Conservation (phyloP, 2,888 invertebrate species). For the Andrena dorsata region DNA sequence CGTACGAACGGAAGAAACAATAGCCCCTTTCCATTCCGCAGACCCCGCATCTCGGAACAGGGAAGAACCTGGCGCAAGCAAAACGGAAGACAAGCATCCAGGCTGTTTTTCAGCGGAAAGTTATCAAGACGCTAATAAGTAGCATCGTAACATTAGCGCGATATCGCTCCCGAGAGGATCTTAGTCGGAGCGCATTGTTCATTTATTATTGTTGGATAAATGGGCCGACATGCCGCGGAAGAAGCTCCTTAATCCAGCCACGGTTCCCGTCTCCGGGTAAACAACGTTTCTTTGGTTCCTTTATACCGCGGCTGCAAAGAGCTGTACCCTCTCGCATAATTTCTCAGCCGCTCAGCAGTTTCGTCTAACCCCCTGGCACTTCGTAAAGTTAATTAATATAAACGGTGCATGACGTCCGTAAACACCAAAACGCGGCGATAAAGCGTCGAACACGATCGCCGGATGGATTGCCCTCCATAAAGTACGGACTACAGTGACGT, state of each 20-base stretch:
- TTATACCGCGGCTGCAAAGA: neutral
- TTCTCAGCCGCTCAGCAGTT: slow-evolving; percentile 10
- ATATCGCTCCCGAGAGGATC: slow-evolving; percentile 30
- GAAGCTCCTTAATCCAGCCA: slow-evolving; percentile 33
- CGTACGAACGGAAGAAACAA: neutral
- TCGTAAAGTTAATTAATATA: slow-evolving; percentile 58
- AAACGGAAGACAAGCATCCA: neutral
- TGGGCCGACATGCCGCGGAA: slow-evolving; percentile 5
- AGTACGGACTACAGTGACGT: neutral
- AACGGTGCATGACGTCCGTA: slow-evolving; percentile 22
- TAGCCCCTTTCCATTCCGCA: neutral
- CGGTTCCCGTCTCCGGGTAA: slow-evolving; percentile 34
- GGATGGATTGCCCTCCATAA: slow-evolving; percentile 21
- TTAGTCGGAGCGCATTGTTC: slow-evolving; percentile 4
- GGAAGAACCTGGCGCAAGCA: neutral
- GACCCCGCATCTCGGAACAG: neutral
- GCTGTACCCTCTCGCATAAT: slow-evolving; percentile 15
- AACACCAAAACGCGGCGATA: slow-evolving; percentile 35
- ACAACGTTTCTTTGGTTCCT: slow-evolving; percentile 46
- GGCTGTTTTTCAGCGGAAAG: neutral
- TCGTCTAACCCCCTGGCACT: slow-evolving; percentile 14
- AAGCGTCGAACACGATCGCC: slow-evolving; percentile 18
- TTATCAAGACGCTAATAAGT: slow-evolving; percentile 24
- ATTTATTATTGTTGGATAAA: slow-evolving; percentile 36
- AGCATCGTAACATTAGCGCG: slow-evolving; percentile 5